phyloP scores from a whole-genome alignment of 2,888 invertebrate species.

The Ornithoptera priamus region DNA sequence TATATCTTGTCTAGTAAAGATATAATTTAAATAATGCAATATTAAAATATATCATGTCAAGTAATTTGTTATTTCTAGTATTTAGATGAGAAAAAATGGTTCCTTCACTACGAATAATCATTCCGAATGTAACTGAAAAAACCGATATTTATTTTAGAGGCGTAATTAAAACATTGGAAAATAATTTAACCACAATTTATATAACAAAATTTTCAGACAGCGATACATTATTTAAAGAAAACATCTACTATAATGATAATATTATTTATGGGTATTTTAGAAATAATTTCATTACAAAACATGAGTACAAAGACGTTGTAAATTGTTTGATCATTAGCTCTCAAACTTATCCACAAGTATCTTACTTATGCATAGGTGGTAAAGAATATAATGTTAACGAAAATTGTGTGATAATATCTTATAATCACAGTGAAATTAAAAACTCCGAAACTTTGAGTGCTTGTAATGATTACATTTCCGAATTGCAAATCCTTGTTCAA shows the following conservation, averaged over 20 bases:
- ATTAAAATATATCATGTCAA: not conserved
- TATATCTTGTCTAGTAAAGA: not conserved
- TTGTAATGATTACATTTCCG: slow-evolving; percentile 48
- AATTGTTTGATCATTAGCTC: slow-evolving; percentile 46
- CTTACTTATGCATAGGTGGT: slow-evolving; percentile 47
- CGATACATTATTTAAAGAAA: slow-evolving; percentile 34
- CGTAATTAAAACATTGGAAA: slow-evolving; percentile 39
- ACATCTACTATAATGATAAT: slow-evolving; percentile 34
- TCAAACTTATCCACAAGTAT: slow-evolving; percentile 39
- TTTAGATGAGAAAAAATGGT: slow-evolving; percentile 31
- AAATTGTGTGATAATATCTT: slow-evolving; percentile 56
- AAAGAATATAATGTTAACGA: slow-evolving; percentile 37
- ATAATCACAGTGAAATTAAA: slow-evolving; percentile 57
- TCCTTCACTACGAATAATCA: slow-evolving; percentile 44
- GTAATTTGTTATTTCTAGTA: not conserved
- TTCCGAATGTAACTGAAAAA: slow-evolving; percentile 44
- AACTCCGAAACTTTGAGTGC: slow-evolving; percentile 58
- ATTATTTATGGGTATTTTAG: slow-evolving; percentile 52
- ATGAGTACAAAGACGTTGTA: slow-evolving; percentile 26
- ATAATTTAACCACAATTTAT: slow-evolving; percentile 47
- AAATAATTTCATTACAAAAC: slow-evolving; percentile 31
- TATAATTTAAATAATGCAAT: too few relatives aligned
- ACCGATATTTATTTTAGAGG: slow-evolving; percentile 53
- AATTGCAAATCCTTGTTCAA: slow-evolving; percentile 52
- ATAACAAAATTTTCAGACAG: slow-evolving; percentile 48